A percentile compares a stretch with the other conserved stretches of the same genome.
Conservation (phyloP, 2,113 vertebrate species). For the Xenopus borealis region DNA sequence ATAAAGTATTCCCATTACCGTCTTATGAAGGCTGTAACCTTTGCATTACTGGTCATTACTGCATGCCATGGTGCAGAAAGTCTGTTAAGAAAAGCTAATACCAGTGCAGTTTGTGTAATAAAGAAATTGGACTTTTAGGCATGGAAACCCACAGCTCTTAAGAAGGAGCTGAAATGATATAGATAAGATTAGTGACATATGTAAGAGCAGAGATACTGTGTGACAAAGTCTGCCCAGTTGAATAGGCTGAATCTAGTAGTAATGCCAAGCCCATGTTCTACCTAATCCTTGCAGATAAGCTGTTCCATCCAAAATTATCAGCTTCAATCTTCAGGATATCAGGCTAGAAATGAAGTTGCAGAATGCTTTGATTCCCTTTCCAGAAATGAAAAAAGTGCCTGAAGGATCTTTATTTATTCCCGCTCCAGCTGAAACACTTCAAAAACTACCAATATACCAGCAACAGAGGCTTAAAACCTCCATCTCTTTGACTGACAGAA, state of each 20-base stretch:
- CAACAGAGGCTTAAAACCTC: constrained; percentile 77
- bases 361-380: constrained; percentile 82
- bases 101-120: constrained; percentile 66
- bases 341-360: constrained; percentile 84
- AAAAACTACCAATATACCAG: constrained; percentile 82
- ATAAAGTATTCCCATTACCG: constrained; percentile 65
- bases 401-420: constrained; percentile 86
- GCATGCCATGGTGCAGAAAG: constrained; percentile 66
- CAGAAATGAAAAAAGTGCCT: constrained; percentile 83
- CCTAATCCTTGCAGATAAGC: constrained; percentile 82
- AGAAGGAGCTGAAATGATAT: constrained; percentile 79
- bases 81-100: constrained; percentile 65
- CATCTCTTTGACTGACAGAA: constrained; percentile 78
- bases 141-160: constrained; percentile 68
- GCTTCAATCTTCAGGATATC: constrained; percentile 82
- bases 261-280: constrained; percentile 79
- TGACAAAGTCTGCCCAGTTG: constrained; percentile 74
- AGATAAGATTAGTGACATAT: constrained; percentile 86
- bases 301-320: constrained; percentile 84
- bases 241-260: constrained; percentile 76
- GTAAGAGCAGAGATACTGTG: constrained; percentile 80
- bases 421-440: constrained; percentile 76
- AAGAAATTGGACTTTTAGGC: constrained; percentile 73
- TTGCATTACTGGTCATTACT: constrained; percentile 67
- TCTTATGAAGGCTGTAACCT: constrained; percentile 54